These are phyloP conservation scores for Drosophila bocqueti DNA, from an alignment of 1,140 invertebrate species.

Conservation along the genomic window DNA sequence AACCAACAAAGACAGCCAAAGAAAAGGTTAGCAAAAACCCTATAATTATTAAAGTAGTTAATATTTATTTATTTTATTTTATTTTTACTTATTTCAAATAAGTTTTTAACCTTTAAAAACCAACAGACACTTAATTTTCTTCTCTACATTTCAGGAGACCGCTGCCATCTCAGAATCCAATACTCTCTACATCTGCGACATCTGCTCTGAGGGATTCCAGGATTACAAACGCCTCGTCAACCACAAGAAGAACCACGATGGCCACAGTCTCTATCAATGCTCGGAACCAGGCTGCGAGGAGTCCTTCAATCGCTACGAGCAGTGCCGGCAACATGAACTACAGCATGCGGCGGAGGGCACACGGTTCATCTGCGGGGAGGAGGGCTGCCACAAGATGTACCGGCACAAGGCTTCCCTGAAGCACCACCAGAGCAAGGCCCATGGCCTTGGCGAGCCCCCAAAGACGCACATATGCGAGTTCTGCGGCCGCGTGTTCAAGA, in stretches of 20 bases:
- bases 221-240: constrained; percentile 33
- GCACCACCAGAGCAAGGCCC: constrained; percentile 59
- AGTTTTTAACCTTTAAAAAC: background rate
- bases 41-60: background rate
- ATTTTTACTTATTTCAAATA: background rate
- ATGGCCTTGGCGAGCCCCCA: constrained; percentile 55
- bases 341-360: constrained; percentile 23
- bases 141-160: background rate
- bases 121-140: background rate
- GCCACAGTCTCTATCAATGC: constrained; percentile 66
- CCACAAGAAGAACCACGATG: constrained; percentile 65
- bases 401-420: constrained; percentile 69
- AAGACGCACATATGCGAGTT: constrained; percentile 73
- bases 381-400: constrained; percentile 64
- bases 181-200: constrained; percentile 42
- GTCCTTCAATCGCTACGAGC: constrained; percentile 56
- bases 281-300: constrained; percentile 45
- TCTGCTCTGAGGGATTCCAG: constrained; percentile 43
- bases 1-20: background rate
- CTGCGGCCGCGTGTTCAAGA: constrained; percentile 69
- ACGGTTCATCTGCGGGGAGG: constrained; percentile 51
- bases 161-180: background rate
- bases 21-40: background rate
- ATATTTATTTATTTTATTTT: too few relatives aligned
- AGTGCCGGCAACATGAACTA: constrained; percentile 51